Base-by-base conservation (phyloP, 2,888 invertebrate species). In the Zaprionus bogoriensis region DNA sequence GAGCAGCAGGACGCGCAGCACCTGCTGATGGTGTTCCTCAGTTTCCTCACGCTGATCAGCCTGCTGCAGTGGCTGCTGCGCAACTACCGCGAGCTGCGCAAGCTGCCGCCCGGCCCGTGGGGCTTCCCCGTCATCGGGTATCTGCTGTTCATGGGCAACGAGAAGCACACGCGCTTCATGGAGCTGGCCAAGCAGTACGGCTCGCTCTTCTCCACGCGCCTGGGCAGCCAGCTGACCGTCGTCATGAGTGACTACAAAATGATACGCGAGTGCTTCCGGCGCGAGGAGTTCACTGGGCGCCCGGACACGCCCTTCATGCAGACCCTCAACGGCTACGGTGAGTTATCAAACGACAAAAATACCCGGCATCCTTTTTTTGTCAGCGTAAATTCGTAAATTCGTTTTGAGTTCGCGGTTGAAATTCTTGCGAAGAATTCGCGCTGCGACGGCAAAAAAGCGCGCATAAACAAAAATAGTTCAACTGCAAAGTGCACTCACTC, bases 291-390 rank as follows among this genome's bases (percentile, higher is more conserved):
- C 91, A 96, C 96, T 74, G 97, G 96, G 58, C 93, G 97, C 57
- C 98, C 98, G 60, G 94, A 94, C 88, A 96, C 95, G 25, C 96
- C 96, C 64, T 95, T 97, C 88, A 96, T 95, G 93, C 94, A 95
- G 87, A 95, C 97, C 52, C 92, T 98, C 51, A 96, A 95, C 87
- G 97, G 97, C 84, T 96, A 96, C 80, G 97, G 97, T 97, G 91
- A 96, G 96, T 50, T 2, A 1, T n/a, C n/a, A n/a, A n/a, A n/a
- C n/a, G n/a, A n/a, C n/a, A n/a, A n/a, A n/a, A n/a, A n/a, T n/a
- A n/a, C n/a, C n/a, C n/a, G n/a, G n/a, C n/a, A n/a, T n/a, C n/a
- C n/a, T n/a, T n/a, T n/a, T n/a, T n/a, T n/a, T n/a, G n/a, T n/a
- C n/a, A n/a, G n/a, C n/a, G n/a, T n/a, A n/a, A n/a, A n/a, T n/a